These are phyloP conservation scores for Hippotragus niger DNA, from an alignment of 2,113 vertebrate species.

Conservation along the genomic window DNA sequence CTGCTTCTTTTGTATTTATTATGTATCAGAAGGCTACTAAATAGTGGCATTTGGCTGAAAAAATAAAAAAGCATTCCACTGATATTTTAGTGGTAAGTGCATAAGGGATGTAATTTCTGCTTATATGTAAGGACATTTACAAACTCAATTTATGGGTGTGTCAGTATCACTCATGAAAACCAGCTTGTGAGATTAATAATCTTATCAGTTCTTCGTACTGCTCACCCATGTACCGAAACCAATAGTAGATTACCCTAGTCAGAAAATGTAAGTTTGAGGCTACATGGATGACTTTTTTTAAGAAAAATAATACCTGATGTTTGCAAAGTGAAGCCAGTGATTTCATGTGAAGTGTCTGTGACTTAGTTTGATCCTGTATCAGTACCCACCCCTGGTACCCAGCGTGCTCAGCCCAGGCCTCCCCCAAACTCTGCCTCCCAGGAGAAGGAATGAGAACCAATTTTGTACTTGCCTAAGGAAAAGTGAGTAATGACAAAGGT, in stretches of 20 bases:
- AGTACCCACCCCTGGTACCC: background rate
- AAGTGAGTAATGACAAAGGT: background rate
- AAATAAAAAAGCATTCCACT: background rate
- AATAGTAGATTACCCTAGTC: background rate
- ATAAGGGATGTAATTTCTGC: background rate
- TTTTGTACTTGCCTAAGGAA: background rate
- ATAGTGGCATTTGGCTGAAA: background rate
- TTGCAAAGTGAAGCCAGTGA: background rate
- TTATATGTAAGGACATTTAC: constrained; percentile 6
- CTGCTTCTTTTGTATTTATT: background rate
- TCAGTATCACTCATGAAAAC: background rate
- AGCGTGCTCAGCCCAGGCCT: background rate
- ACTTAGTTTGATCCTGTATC: background rate
- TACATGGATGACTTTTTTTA: background rate
- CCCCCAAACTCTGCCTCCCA: background rate
- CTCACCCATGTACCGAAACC: background rate
- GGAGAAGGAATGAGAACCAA: background rate
- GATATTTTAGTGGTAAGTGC: background rate
- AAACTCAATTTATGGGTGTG: background rate
- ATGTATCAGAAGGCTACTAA: background rate
- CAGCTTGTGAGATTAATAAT: background rate
- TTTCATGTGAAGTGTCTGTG: background rate
- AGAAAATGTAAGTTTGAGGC: background rate
- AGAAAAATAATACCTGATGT: background rate
- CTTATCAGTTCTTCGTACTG: background rate